Conservation (phyloP, 2,797 vertebrate species). For the Pseudochirops cupreus region DNA sequence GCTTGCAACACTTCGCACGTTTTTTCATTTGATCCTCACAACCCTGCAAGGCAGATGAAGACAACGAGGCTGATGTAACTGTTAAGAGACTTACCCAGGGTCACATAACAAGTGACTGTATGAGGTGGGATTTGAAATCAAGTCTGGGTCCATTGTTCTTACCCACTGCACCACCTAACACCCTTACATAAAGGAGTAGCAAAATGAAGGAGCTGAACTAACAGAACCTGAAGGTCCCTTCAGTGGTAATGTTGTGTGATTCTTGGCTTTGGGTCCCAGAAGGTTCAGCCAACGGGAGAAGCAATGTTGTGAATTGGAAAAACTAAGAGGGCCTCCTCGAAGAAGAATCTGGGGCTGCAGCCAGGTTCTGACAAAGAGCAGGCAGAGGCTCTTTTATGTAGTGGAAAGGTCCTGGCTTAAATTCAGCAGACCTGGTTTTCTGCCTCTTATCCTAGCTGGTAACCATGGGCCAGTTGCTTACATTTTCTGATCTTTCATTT, state of each 20-base stretch:
- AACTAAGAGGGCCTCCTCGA: neutral
- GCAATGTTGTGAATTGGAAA: neutral
- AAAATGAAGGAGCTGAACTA: neutral
- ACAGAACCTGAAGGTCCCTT: neutral
- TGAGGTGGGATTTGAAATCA: neutral
- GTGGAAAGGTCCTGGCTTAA: neutral
- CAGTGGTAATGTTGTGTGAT: neutral
- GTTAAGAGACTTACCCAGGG: neutral
- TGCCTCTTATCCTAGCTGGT: neutral
- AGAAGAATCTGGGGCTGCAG: fast-evolving
- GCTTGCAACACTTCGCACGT: neutral
- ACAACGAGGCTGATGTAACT: neutral
- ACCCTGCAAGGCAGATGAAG: neutral
- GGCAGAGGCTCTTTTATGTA: slow-evolving; percentile 57
- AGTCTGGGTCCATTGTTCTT: neutral
- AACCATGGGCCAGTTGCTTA: neutral
- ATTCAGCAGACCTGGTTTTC: slow-evolving; percentile 2
- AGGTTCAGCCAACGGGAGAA: neutral
- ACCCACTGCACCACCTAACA: neutral
- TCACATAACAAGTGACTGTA: neutral
- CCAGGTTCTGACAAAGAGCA: slow-evolving; percentile 40
- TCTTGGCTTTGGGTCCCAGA: neutral
- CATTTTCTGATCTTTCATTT: neutral
- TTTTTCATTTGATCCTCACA: neutral
- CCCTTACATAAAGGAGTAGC: neutral